Base-by-base conservation (phyloP, 2,113 vertebrate species). In the Xiphias gladius region DNA sequence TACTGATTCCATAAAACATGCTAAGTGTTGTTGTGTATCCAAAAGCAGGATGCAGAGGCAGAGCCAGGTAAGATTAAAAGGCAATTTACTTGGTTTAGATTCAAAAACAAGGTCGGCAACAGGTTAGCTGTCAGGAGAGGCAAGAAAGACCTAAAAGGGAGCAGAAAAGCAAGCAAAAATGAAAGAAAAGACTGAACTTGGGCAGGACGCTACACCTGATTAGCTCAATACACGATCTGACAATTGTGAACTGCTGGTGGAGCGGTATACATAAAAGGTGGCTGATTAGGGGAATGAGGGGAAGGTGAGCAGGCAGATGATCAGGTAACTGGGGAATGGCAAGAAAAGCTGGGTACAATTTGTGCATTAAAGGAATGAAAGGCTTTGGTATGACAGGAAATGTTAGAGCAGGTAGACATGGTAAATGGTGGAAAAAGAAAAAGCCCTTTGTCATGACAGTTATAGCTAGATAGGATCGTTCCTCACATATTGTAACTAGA, bases 241-340 rank as follows among this genome's bases (percentile, higher is more conserved):
- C 17, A 20, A 54, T 61, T 10, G 16, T 20, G 30, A 52, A 50
- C 59, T 35, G 59, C 32, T n/a, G 22, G 22, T 54, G 65, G 6
- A 20, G 16, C 7, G 7, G 48, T 50, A 19, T 50, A 20, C 20
- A 20, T 19, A 50, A 50, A 50, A 12, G n/a, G 63, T 16, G 57
- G 20, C 43, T 69, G 65, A 76, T 48, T 12, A 67, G 54, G 19
- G 26, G 54, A 74, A 61, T 61, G 35, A 28, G 54, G 52, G 20
- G 59, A 54, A 73, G 55, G 37, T 82, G 84, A 73, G 12, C 48
- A 48, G 28, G 67, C 41, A 81, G 61, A 66, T 65, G 66, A 71
- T 28, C 61, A 66, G 69, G 50, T 37, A 39, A 65, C 26, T n/a
- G 26, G 5, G 9, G 12, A 22, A 13, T 0, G 2, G 11, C 32